Evolutionary conservation across 2,888 invertebrate genomes (phyloP).

Genomic region (Melinaea marsaeus): DNA sequence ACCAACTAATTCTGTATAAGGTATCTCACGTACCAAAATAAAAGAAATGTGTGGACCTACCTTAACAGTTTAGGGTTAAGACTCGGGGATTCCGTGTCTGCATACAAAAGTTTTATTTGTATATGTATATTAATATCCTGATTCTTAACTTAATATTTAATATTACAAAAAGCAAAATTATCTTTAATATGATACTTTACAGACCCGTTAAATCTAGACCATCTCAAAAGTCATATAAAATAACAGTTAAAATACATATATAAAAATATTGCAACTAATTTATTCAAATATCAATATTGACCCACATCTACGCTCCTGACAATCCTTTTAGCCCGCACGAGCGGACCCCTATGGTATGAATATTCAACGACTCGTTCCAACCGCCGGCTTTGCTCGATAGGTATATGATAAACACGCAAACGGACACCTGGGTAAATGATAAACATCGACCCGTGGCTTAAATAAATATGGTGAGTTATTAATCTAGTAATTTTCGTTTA

Average conservation of each 20-base stretch:
- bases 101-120: no score
- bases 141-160: no score
- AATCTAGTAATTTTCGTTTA: neutral
- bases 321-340: slow-evolving; percentile 19
- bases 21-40: no score
- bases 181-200: no score
- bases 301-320: neutral
- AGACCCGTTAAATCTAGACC: no score
- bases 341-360: slow-evolving; percentile 27
- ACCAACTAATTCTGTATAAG: no score
- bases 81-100: no score
- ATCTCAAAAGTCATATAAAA: no score
- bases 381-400: slow-evolving; percentile 20
- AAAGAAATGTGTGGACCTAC: no score
- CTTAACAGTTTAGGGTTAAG: no score
- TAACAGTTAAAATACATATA: neutral
- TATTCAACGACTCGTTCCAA: slow-evolving; percentile 30
- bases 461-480: slow-evolving; percentile 11
- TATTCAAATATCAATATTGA: neutral
- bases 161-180: no score
- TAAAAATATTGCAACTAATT: neutral
- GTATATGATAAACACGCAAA: slow-evolving; percentile 22
- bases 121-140: no score
- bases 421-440: slow-evolving; percentile 28
- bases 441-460: slow-evolving; percentile 18